A percentile compares a stretch with the other conserved stretches of the same genome.
phyloP scores from a whole-genome alignment of 2,113 vertebrate species.

The Variabilichromis moorii region DNA sequence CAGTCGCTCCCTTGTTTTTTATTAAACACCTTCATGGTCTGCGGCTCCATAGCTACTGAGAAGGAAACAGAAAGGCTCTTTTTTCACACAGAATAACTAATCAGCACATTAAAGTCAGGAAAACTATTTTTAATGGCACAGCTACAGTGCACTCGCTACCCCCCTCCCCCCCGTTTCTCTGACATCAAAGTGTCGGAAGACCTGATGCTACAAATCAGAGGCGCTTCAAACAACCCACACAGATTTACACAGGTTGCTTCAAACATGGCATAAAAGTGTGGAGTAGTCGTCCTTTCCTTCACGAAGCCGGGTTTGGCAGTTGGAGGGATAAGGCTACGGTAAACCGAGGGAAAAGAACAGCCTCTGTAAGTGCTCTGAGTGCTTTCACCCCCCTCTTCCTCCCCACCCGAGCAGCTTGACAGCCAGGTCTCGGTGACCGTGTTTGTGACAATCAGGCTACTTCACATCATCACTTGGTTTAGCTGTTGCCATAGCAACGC shows the following conservation, averaged over 20 bases:
- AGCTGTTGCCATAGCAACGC: constrained; percentile 58
- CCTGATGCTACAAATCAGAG: constrained; percentile 28
- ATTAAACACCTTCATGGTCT: constrained; percentile 63
- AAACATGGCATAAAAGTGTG: neutral
- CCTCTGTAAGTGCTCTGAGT: constrained; percentile 44
- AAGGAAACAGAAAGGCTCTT: constrained; percentile 23
- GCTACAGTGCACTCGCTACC: neutral
- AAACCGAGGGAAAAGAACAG: constrained; percentile 27
- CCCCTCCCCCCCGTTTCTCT: neutral
- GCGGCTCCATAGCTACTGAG: neutral
- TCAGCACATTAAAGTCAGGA: constrained; percentile 36
- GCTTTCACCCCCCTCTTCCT: constrained; percentile 23
- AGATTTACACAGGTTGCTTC: constrained; percentile 24
- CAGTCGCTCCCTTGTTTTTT: constrained; percentile 28
- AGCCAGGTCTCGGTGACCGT: constrained; percentile 62
- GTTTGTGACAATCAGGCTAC: constrained; percentile 62
- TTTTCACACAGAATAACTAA: constrained; percentile 40
- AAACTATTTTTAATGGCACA: constrained; percentile 31
- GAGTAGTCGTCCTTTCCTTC: constrained; percentile 16
- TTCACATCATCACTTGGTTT: constrained; percentile 49
- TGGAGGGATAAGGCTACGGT: constrained; percentile 28
- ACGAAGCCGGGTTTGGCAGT: neutral
- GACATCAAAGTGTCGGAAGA: constrained; percentile 39
- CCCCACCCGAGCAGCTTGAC: constrained; percentile 46
- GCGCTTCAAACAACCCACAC: constrained; percentile 19